A percentile compares a stretch with the other conserved stretches of the same genome.
phyloP scores from a whole-genome alignment of 2,888 invertebrate genomes.

The Trichogramma dendrolimi region DNA sequence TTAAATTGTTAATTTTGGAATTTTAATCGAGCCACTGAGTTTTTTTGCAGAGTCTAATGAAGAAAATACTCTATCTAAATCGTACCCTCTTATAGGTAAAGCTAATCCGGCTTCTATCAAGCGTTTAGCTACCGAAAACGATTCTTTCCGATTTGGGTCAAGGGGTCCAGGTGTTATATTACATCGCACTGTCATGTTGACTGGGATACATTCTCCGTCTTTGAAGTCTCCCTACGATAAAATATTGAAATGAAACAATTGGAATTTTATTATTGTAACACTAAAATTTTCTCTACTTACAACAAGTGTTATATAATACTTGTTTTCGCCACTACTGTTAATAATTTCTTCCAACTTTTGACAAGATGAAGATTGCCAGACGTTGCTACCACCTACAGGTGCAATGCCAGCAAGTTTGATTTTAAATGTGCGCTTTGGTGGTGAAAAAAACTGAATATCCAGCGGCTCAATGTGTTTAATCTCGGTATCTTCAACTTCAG shows the following conservation, averaged over 20 bases:
- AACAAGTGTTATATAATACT: slow-evolving; percentile 57
- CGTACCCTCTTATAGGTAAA: slow-evolving; percentile 51
- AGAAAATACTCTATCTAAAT: slow-evolving; percentile 7
- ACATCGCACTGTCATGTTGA: slow-evolving; percentile 66
- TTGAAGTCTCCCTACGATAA: slow-evolving; percentile 28
- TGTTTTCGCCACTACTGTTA: slow-evolving; percentile 51
- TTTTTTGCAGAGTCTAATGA: not conserved
- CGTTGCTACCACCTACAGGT: slow-evolving; percentile 62
- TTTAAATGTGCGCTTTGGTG: slow-evolving; percentile 60
- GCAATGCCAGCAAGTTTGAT: slow-evolving; percentile 68
- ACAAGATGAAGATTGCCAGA: slow-evolving; percentile 62
- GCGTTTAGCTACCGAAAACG: slow-evolving; percentile 63
- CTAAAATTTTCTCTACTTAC: slow-evolving; percentile 41
- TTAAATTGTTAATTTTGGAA: no score
- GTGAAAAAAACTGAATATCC: slow-evolving; percentile 53
- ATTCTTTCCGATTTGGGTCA: slow-evolving; percentile 62
- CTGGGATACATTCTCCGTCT: slow-evolving; percentile 48
- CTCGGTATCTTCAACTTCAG: slow-evolving; percentile 55
- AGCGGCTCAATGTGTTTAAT: slow-evolving; percentile 55
- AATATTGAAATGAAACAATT: not conserved
- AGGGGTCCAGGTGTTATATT: slow-evolving; percentile 62
- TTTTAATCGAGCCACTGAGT: no score
- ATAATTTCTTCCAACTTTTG: slow-evolving; percentile 60
- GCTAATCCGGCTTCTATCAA: slow-evolving; percentile 67
- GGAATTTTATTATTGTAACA: not conserved